Evolutionary conservation across 1,140 invertebrate genomes (phyloP), one percentile per base, ranked within the genome.

Genomic region (Caenorhabditis briggsae): DNA sequence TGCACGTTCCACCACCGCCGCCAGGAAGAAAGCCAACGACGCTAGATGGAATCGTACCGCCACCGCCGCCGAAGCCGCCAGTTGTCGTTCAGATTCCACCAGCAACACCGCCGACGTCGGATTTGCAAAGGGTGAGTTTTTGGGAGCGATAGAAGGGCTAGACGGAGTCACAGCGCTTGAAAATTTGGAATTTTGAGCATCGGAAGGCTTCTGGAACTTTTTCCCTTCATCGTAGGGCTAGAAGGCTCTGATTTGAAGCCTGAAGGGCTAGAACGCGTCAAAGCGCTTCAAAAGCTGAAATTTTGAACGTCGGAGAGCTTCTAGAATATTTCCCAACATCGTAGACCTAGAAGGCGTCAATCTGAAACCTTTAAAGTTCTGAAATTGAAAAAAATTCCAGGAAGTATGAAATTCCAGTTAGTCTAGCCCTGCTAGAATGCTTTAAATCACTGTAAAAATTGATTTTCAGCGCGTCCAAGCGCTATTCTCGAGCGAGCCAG

Each of bases 61-160:
- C 70, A 20, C 70, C 70, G 50, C 70, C 65, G 18, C 65, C 70
- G 46, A 70, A 46, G 43, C 64, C 58, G 1, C 8, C n/a, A 0
- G 58, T 33, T 1, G 33, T 33, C 33, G 33, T 33, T 33, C 33
- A 33, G 33, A 33, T 33, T 33, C 33, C 65, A 46, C 65, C 70
- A 14, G n/a, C 50, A 25, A 20, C 59, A 23, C 8, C 59, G 46
- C 46, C 46, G 5, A 78, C 70, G 3, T 50, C 46, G 43, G 70
- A 78, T 78, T 78, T 78, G 46, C 70, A 78, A 25, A 78, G 70
- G 14, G 70, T 78, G n/a, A 78, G 70, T 23, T 59, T 12, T 14
- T 2, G 61, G 33, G 33, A 33, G 33, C 33, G 33, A 33, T 33
- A 33, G 33, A 33, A 33, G 33, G 33, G 33, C 33, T 33, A 33